These are phyloP conservation scores for Margarornis squamiger DNA, from an alignment of 2,797 vertebrate species.

Conservation along the genomic window DNA sequence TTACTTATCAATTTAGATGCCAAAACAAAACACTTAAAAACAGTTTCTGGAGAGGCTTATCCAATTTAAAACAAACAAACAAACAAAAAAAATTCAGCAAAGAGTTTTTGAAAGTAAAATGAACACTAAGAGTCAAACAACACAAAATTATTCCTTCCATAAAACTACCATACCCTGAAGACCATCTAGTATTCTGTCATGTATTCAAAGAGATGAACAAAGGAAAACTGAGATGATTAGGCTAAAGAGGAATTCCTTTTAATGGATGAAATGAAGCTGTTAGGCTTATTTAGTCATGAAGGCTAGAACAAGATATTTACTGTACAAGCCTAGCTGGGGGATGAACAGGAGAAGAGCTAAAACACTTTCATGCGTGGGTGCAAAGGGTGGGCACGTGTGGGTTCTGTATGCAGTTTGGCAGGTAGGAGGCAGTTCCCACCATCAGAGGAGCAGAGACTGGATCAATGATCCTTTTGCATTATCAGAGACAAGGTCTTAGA, in stretches of 20 bases:
- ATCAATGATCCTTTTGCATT: not conserved
- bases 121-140: not conserved
- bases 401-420: not conserved
- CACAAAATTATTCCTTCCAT: not conserved
- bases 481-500: not conserved
- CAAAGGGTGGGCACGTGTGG: not conserved
- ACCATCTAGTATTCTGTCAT: not conserved
- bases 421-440: not conserved
- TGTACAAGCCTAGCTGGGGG: not conserved
- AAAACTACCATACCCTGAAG: not conserved
- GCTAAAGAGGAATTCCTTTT: not conserved
- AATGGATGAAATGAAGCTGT: not conserved
- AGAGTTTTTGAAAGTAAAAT: not conserved
- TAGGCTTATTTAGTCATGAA: not conserved
- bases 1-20: not conserved
- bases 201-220: not conserved
- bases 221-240: not conserved
- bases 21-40: not conserved
- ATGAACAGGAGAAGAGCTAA: not conserved
- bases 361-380: accelerated
- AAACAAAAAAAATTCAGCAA: not conserved
- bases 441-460: not conserved
- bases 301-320: not conserved
- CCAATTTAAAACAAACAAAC: no score
- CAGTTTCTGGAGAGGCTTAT: not conserved